Evolutionary conservation across 2,888 invertebrate genomes (phyloP).

Genomic region (Tenodera sinensis): DNA sequence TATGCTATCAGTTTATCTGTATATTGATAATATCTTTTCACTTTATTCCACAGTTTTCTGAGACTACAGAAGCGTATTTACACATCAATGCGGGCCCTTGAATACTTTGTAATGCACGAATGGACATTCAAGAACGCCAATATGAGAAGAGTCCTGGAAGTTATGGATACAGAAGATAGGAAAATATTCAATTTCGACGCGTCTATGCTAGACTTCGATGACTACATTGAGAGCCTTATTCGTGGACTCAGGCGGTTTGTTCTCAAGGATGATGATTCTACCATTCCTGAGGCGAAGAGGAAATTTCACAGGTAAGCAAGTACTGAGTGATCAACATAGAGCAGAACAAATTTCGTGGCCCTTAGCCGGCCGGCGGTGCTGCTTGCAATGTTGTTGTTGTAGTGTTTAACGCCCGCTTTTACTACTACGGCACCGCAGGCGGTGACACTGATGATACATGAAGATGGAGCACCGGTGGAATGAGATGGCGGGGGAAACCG

Average conservation of each 20-base stretch:
- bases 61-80: slow-evolving; percentile 48
- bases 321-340: too few species aligned
- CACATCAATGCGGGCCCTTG: slow-evolving; percentile 45
- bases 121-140: slow-evolving; percentile 46
- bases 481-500: too few species aligned
- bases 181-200: slow-evolving; percentile 47
- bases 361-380: too few species aligned
- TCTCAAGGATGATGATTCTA: slow-evolving; percentile 45
- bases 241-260: slow-evolving; percentile 48
- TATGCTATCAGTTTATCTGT: too few species aligned
- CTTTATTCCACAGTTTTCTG: slow-evolving; percentile 43
- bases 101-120: slow-evolving; percentile 49
- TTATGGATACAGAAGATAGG: slow-evolving; percentile 37
- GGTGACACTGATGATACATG: too few species aligned
- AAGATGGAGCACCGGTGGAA: too few species aligned
- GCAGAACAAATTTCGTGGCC: too few species aligned
- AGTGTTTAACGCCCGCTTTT: too few species aligned
- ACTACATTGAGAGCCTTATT: slow-evolving; percentile 49
- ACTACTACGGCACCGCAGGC: too few species aligned
- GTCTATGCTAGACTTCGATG: slow-evolving; percentile 36
- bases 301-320: slow-evolving; percentile 8
- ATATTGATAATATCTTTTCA: too few species aligned
- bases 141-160: slow-evolving; percentile 38
- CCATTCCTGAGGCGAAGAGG: slow-evolving; percentile 40
- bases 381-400: too few species aligned